These are phyloP conservation scores for Malacosoma neustria DNA, from an alignment of 2,888 invertebrate genomes.

Conservation along the genomic window DNA sequence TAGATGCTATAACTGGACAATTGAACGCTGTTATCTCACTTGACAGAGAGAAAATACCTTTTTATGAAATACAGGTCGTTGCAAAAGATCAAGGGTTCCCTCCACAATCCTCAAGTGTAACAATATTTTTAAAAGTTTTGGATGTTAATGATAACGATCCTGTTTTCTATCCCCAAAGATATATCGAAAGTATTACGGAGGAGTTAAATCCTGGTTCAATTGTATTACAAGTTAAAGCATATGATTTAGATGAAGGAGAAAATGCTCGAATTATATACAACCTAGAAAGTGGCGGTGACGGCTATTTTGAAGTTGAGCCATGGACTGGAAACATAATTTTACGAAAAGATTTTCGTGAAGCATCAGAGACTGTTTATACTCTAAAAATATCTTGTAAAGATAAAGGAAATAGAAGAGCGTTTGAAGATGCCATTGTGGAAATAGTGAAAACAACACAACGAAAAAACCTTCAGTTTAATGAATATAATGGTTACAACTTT, in stretches of 20 bases:
- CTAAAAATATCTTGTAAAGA: slow-evolving; percentile 88
- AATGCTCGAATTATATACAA: slow-evolving; percentile 88
- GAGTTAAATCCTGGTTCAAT: slow-evolving; percentile 78
- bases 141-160: slow-evolving; percentile 96
- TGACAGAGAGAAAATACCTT: slow-evolving; percentile 86
- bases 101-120: slow-evolving; percentile 92
- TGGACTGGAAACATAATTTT: slow-evolving; percentile 84
- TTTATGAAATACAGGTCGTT: slow-evolving; percentile 88
- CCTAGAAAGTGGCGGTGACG: slow-evolving; percentile 86
- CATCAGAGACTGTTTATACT: slow-evolving; percentile 80
- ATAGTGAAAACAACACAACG: slow-evolving; percentile 83
- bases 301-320: slow-evolving; percentile 86
- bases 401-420: slow-evolving; percentile 82
- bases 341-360: slow-evolving; percentile 77
- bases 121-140: slow-evolving; percentile 84
- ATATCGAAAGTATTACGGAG: slow-evolving; percentile 85
- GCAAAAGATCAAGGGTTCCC: slow-evolving; percentile 95
- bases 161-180: slow-evolving; percentile 91
- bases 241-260: slow-evolving; percentile 91
- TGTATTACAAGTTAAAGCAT: slow-evolving; percentile 85
- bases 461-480: slow-evolving; percentile 84
- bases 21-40: slow-evolving; percentile 84
- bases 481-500: slow-evolving; percentile 86
- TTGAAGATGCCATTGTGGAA: slow-evolving; percentile 86
- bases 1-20: slow-evolving; percentile 90